Base-by-base conservation (phyloP, 1,140 invertebrate species). In the Teleogryllus occipitalis region DNA sequence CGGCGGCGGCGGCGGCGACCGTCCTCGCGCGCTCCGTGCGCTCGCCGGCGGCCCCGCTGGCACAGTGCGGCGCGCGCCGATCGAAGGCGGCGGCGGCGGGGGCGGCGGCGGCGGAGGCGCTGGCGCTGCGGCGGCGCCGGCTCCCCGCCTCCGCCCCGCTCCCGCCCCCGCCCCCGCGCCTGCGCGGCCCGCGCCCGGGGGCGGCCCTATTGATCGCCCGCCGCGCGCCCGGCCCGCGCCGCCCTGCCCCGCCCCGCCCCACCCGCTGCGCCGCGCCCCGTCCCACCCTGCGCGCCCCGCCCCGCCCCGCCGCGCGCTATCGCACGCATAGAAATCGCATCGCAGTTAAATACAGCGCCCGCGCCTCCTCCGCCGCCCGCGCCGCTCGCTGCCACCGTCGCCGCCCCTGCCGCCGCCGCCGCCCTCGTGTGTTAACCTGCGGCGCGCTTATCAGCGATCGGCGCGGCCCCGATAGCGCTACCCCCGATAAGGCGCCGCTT, bases 1-100 rank as follows among this genome's bases (percentile, higher is more conserved):
- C 83, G 83, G 65, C 86, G 85, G 15, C 86, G 83, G 48, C 86
- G 85, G 15, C 86, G 86, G 80, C 87, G 87, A 0, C 86, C 87
- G 22, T 87, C 87, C 80, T 84, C n/a, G n/a, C n/a, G 87, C n/a
- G 86, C n/a, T 82, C 75, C 86, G 84, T 8, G 82, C 80, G 49
- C 49, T 78, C n/a, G 84, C 84, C 77, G 85, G 82, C 8, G 84
- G 83, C 12, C 84, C 84, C 18, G 85, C 84, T 7, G 86, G 85
- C n/a, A 85, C 84, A 27, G 85, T 84, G 47, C 86, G 84, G 78
- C 85, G 84, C 74, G 82, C 79, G 73, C 82, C 80, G 80, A 83
- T 78, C 39, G 39, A 75, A 12, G 84, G 85, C n/a, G 86, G 85
- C 77, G 86, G 85, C 54, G 84, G 85, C 18, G 85, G 85, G 18